Conservation (phyloP, 2,113 vertebrate species). For the Gracilinanus agilis region DNA sequence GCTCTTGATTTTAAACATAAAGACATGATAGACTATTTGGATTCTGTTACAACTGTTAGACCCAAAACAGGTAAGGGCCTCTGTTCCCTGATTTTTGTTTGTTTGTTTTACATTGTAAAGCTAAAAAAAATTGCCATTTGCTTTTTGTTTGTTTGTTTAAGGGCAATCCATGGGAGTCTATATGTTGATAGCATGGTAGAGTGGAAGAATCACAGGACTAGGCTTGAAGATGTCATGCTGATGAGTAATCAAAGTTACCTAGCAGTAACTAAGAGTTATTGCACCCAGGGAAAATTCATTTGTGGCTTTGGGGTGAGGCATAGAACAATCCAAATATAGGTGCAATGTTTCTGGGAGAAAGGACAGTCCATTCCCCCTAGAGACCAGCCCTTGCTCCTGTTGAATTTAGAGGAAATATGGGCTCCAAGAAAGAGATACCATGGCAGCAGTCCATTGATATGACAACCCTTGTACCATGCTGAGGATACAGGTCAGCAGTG, state of each 20-base stretch:
- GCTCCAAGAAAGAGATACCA: background rate
- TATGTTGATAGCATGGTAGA: background rate
- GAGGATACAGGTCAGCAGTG: background rate
- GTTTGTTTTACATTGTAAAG: background rate
- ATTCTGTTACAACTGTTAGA: constrained; percentile 93
- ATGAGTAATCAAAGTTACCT: background rate
- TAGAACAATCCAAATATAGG: background rate
- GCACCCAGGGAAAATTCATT: background rate
- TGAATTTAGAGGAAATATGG: background rate
- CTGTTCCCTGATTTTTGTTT: background rate
- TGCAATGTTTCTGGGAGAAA: background rate
- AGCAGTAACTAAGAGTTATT: background rate
- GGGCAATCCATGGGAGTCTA: background rate
- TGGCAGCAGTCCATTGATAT: background rate
- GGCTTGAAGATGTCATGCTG: background rate
- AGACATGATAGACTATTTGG: constrained; percentile 93
- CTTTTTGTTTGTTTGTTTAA: background rate
- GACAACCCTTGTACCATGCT: background rate
- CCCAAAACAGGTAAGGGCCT: constrained; percentile 91
- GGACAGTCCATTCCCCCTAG: rapidly evolving
- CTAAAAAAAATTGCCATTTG: too few relatives aligned
- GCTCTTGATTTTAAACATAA: constrained; percentile 92
- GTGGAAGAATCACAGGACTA: background rate
- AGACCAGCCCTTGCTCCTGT: background rate
- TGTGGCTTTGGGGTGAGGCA: background rate